Conservation (phyloP, 2,888 invertebrate genomes). For the Papilio demoleus region DNA sequence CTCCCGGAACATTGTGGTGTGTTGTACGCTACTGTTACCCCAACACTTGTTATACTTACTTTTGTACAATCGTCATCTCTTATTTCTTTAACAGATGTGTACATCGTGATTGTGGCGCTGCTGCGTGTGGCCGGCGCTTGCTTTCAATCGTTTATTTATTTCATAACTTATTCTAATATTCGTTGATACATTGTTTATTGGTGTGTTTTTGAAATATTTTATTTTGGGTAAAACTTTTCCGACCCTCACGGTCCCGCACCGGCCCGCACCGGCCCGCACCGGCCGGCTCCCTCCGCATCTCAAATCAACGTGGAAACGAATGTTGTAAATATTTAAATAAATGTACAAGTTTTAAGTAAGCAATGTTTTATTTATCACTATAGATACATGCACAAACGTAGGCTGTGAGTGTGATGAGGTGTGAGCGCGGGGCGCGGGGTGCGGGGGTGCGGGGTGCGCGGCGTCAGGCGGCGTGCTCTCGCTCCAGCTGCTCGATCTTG, state of each 20-base stretch:
- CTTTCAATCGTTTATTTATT: no score
- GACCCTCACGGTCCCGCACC: not conserved
- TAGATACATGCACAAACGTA: not conserved
- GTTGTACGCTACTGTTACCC: no score
- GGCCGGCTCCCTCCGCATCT: not conserved
- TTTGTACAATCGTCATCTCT: no score
- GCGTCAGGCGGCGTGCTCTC: conserved; percentile 45
- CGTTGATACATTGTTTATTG: not conserved
- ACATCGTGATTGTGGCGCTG: no score
- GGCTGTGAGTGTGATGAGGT: no score
- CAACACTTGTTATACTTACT: no score
- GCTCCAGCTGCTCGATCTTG: conserved; percentile 71
- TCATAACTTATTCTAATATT: no score
- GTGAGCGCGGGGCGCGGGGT: not conserved
- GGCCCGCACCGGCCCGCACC: not conserved
- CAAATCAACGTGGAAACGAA: conserved; percentile 6
- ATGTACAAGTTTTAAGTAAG: conserved; percentile 47
- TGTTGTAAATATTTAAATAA: conserved; percentile 48
- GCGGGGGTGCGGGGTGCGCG: not conserved
- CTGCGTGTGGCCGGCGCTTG: no score
- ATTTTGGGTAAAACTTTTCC: not conserved
- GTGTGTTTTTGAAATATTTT: not conserved
- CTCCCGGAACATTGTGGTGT: no score
- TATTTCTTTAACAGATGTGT: no score
- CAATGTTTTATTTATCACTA: conserved; percentile 1